Conservation (phyloP, 2,797 vertebrate genomes). For the Halcyon smyrnensis region DNA sequence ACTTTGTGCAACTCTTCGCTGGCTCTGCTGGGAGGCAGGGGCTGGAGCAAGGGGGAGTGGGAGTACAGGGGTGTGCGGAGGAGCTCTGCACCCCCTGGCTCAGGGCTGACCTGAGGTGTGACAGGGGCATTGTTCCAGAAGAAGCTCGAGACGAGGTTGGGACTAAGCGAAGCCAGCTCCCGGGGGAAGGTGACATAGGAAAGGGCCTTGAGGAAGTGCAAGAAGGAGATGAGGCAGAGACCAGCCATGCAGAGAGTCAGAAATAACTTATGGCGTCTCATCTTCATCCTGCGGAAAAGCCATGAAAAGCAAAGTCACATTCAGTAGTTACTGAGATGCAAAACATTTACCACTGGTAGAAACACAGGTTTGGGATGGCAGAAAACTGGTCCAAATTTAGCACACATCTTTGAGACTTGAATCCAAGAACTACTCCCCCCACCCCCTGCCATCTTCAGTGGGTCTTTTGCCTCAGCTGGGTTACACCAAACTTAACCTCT, state of each 20-base stretch:
- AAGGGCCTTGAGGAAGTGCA: conserved; percentile 98
- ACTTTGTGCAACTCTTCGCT: conserved; percentile 82
- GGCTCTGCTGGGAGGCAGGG: conserved; percentile 76
- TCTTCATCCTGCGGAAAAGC: conserved; percentile 90
- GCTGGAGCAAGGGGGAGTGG: conserved; percentile 80
- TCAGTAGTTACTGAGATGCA: background rate
- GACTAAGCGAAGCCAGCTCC: conserved; percentile 94
- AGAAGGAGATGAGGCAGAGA: conserved; percentile 98
- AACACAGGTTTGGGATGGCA: background rate
- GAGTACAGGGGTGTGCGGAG: conserved; percentile 81
- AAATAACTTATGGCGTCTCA: conserved; percentile 98
- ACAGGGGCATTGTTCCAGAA: conserved; percentile 90
- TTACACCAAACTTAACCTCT: background rate
- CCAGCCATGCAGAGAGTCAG: conserved; percentile 97
- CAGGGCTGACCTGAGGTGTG: conserved; percentile 86
- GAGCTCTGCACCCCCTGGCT: conserved; percentile 83
- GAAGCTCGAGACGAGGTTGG: conserved; percentile 96
- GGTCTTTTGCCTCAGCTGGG: background rate
- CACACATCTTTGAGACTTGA: background rate
- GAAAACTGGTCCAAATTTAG: background rate
- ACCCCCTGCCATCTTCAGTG: background rate
- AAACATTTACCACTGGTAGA: background rate
- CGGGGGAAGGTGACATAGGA: conserved; percentile 96
- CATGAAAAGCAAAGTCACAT: conserved; percentile 39
- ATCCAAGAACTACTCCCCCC: background rate